Evolutionary conservation across 92 coral and sea anemone genomes (phyloP).

Genomic region (Heteractis magnifica): DNA sequence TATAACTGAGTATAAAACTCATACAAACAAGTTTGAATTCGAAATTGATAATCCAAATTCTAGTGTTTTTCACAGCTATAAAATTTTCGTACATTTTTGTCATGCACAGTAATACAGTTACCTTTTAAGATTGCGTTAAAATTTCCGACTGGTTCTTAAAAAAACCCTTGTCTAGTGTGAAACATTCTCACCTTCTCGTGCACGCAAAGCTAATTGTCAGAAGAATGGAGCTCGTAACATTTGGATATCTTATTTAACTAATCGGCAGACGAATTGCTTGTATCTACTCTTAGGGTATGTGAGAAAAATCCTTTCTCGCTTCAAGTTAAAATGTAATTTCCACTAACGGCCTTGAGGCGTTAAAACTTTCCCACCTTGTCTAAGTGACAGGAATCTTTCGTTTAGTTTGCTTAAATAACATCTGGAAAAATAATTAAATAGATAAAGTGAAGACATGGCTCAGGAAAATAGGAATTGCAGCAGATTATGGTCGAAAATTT

Average conservation of each 20-base stretch:
- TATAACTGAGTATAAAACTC: too few relatives aligned
- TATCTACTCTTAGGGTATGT: not conserved
- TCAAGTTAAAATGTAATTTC: not conserved
- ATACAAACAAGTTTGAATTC: not conserved
- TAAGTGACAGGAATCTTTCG: not conserved
- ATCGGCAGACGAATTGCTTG: not conserved
- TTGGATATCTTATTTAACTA: not conserved
- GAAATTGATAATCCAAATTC: too few relatives aligned
- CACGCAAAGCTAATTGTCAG: not conserved
- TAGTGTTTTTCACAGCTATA: too few relatives aligned
- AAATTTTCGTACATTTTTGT: too few relatives aligned
- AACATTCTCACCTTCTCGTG: not conserved
- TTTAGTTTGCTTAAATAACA: not conserved
- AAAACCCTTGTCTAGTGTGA: not conserved
- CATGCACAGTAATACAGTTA: too few relatives aligned
- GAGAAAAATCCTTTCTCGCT: not conserved
- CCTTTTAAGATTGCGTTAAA: too few relatives aligned
- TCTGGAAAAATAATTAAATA: not conserved
- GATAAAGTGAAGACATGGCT: not conserved
- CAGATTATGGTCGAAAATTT: not conserved
- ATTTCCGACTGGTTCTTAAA: too few relatives aligned
- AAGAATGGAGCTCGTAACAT: not conserved
- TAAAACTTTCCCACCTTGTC: not conserved
- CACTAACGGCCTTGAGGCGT: not conserved
- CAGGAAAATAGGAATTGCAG: not conserved